A percentile compares a stretch with the other conserved stretches of the same genome.
These are phyloP conservation scores for Brachionus rubens DNA, from an alignment of 1,140 invertebrate genomes.

Conservation along the genomic window DNA sequence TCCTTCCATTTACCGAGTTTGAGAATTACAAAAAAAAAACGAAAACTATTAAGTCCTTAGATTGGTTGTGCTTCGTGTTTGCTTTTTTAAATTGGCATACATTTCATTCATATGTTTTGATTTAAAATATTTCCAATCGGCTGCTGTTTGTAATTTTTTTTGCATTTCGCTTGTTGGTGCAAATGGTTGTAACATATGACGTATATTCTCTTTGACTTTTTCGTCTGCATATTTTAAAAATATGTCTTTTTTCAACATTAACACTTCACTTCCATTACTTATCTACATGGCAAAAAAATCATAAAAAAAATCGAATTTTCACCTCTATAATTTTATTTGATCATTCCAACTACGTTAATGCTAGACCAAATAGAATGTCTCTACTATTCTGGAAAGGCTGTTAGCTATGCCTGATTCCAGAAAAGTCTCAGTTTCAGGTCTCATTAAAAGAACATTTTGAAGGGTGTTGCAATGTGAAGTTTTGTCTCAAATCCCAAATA, in stretches of 20 bases:
- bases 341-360: too few species aligned
- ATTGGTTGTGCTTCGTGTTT: neutral
- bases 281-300: neutral
- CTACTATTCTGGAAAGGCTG: too few species aligned
- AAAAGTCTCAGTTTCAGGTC: too few species aligned
- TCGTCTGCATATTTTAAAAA: slow-evolving; percentile 30
- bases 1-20: too few species aligned
- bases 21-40: too few species aligned
- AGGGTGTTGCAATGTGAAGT: too few species aligned
- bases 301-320: neutral
- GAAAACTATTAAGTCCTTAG: neutral
- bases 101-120: slow-evolving; percentile 20
- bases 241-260: slow-evolving; percentile 28
- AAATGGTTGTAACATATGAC: slow-evolving; percentile 27
- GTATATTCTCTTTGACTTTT: slow-evolving; percentile 16
- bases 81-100: slow-evolving; percentile 7
- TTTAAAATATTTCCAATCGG: slow-evolving; percentile 34
- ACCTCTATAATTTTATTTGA: too few species aligned
- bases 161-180: slow-evolving; percentile 18
- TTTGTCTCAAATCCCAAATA: too few species aligned
- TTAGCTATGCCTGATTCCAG: too few species aligned
- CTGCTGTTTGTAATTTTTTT: slow-evolving; percentile 1
- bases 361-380: too few species aligned
- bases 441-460: too few species aligned
- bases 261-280: slow-evolving; percentile 23